Conservation (phyloP, 2,113 vertebrate genomes). For the Emydura subglobosa region DNA sequence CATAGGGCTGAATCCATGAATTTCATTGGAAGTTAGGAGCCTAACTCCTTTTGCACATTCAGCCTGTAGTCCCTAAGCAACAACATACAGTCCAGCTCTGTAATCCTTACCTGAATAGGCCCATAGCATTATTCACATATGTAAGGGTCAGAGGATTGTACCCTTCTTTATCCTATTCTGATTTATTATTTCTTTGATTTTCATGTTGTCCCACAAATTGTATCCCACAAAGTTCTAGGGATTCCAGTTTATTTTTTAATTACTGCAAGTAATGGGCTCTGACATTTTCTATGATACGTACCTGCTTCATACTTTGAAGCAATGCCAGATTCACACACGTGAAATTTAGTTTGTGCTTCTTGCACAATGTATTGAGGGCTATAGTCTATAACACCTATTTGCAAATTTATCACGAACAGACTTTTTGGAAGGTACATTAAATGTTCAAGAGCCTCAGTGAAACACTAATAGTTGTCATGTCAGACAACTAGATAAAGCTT, state of each 20-base stretch:
- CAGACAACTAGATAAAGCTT: not conserved
- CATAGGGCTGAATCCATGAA: not conserved
- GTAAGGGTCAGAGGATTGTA: fast-evolving
- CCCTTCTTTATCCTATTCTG: not conserved
- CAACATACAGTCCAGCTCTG: not conserved
- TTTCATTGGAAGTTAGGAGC: too few species aligned
- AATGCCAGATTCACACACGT: not conserved
- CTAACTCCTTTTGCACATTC: not conserved
- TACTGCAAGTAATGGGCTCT: fast-evolving
- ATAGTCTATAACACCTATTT: not conserved
- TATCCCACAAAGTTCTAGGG: not conserved
- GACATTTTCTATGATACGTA: not conserved
- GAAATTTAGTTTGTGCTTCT: not conserved
- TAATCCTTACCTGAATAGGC: not conserved
- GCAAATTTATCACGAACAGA: not conserved
- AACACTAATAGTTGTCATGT: not conserved
- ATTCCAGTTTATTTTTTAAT: not conserved
- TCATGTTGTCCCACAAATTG: not conserved
- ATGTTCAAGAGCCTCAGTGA: not conserved
- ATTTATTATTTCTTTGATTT: not conserved
- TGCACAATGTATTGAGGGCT: not conserved
- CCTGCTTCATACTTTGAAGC: fast-evolving
- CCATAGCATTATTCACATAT: fast-evolving
- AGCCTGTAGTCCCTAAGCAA: not conserved
- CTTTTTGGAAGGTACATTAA: not conserved